Evolutionary conservation across 2,797 vertebrate genomes (phyloP).

Genomic region (Selene dorsalis): DNA sequence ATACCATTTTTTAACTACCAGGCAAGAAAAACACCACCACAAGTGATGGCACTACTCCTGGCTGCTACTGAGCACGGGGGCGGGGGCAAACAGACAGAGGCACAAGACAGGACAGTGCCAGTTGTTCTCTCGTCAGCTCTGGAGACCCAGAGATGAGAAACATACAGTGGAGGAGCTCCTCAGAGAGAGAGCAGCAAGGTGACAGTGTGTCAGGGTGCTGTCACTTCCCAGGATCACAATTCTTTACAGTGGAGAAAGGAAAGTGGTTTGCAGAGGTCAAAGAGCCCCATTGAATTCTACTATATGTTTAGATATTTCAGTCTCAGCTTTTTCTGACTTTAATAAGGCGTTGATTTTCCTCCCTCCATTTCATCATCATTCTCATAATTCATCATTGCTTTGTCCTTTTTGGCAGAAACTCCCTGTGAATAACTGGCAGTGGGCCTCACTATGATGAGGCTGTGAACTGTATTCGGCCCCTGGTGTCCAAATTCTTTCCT

Average conservation of each 20-base stretch:
- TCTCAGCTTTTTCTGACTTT: constrained; percentile 44
- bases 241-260: constrained; percentile 39
- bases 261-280: constrained; percentile 58
- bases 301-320: constrained; percentile 29
- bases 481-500: constrained; percentile 25
- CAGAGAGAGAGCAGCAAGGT: constrained; percentile 53
- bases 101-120: constrained; percentile 42
- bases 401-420: constrained; percentile 46
- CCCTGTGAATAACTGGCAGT: constrained; percentile 28
- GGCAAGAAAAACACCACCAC: constrained; percentile 1
- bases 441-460: constrained; percentile 31
- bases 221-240: constrained; percentile 50
- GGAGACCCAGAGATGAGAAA: constrained; percentile 48
- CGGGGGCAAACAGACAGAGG: constrained; percentile 39
- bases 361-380: constrained; percentile 18
- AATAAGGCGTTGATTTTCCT: constrained; percentile 35
- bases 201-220: constrained; percentile 64
- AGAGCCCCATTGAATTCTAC: constrained; percentile 10
- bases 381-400: constrained; percentile 39
- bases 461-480: constrained; percentile 27
- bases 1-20: constrained; percentile 11
- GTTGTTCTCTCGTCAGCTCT: constrained; percentile 47
- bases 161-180: constrained; percentile 35
- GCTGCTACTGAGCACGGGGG: constrained; percentile 23
- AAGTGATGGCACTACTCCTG: constrained; percentile 23